Percentiles rank a stretch among this genome's conserved stretches.
phyloP scores from a whole-genome alignment of 2,113 vertebrate species.

The Rynchops niger region DNA sequence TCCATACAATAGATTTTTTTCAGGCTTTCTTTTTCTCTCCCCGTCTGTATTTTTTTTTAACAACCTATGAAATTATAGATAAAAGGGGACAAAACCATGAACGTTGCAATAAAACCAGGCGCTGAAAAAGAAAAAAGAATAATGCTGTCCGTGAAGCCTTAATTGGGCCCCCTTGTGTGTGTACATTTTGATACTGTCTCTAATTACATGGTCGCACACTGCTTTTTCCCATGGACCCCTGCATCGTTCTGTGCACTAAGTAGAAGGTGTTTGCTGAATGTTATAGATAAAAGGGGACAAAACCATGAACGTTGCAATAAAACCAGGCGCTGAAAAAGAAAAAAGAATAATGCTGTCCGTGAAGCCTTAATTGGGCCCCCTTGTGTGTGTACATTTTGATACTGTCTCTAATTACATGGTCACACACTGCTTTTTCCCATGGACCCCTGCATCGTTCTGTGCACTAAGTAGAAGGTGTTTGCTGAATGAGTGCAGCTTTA shows the following conservation, averaged over 20 bases:
- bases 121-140: background rate
- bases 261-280: constrained; percentile 46
- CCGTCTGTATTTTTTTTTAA: constrained; percentile 9
- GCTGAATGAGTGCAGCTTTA: constrained; percentile 21
- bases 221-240: constrained; percentile 50
- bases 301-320: background rate
- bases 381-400: constrained; percentile 55
- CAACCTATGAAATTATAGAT: constrained; percentile 46
- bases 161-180: constrained; percentile 60
- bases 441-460: constrained; percentile 36
- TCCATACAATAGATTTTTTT: constrained; percentile 3
- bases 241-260: constrained; percentile 15
- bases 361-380: constrained; percentile 56
- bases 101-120: background rate
- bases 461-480: constrained; percentile 39
- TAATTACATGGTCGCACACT: constrained; percentile 58
- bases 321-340: background rate
- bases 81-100: constrained; percentile 31
- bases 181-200: constrained; percentile 48
- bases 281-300: constrained; percentile 49
- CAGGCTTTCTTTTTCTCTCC: constrained; percentile 10
- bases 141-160: constrained; percentile 1
- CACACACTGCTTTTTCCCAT: constrained; percentile 50
- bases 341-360: background rate
- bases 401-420: constrained; percentile 52